Conservation (phyloP, 2,113 vertebrate genomes). For the Martes martes region DNA sequence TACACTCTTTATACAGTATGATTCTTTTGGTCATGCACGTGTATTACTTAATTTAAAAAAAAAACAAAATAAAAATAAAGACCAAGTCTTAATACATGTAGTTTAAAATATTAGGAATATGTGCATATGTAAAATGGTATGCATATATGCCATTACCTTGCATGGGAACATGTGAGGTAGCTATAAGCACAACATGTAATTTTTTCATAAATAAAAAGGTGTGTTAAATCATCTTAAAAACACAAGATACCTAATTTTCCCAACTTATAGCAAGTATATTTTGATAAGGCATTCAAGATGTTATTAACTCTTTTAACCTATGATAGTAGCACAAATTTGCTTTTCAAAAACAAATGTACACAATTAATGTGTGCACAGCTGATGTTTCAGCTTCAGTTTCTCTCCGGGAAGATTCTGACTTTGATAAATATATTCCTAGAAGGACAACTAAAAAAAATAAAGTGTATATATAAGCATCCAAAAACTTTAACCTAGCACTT, state of each 20-base stretch:
- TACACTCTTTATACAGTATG: not conserved
- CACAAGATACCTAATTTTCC: not conserved
- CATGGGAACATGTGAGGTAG: not conserved
- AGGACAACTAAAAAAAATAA: not conserved
- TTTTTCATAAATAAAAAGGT: not conserved
- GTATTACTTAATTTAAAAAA: not conserved
- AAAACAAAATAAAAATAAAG: not conserved
- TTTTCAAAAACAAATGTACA: slow-evolving; percentile 28
- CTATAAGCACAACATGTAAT: not conserved
- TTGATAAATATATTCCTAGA: slow-evolving; percentile 6
- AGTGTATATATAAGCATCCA: not conserved
- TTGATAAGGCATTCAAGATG: not conserved
- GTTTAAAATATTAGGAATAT: not conserved
- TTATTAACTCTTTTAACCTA: slow-evolving; percentile 18
- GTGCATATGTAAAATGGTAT: not conserved
- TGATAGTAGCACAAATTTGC: not conserved
- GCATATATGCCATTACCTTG: not conserved
- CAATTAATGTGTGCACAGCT: not conserved
- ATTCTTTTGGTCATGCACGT: not conserved
- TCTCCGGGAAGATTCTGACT: slow-evolving; percentile 20
- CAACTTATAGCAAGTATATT: not conserved
- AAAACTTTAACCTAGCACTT: not conserved
- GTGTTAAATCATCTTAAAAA: not conserved
- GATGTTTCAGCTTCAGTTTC: not conserved
- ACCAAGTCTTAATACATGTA: not conserved